phyloP scores from a whole-genome alignment of 2,888 invertebrate genomes.

The Ommatoiulus sabulosus region DNA sequence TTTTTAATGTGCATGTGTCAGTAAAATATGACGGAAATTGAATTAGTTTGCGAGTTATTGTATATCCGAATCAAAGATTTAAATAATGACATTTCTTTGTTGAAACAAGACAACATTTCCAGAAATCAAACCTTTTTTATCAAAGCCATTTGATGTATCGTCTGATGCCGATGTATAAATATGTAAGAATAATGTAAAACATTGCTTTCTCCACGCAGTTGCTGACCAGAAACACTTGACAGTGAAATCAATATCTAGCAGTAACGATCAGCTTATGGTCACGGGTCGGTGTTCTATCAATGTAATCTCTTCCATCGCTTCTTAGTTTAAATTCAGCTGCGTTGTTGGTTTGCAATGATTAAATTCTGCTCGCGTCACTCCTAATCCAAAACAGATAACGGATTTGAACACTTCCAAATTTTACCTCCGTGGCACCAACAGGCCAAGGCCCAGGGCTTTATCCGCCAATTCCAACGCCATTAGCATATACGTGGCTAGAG shows the following conservation, averaged over 20 bases:
- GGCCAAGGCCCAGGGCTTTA: neutral
- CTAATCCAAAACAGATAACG: slow-evolving; percentile 11
- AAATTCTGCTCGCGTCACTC: slow-evolving; percentile 3
- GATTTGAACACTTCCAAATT: neutral
- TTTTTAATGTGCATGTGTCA: no score
- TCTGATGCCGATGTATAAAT: no score
- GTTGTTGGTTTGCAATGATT: neutral
- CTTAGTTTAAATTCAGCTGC: neutral
- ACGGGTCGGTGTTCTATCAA: neutral
- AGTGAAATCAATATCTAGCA: neutral
- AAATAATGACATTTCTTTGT: no score
- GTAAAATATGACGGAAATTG: no score
- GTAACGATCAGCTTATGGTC: neutral
- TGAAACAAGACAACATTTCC: no score
- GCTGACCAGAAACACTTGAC: neutral
- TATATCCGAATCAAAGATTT: no score
- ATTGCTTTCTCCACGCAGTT: no score
- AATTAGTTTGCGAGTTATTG: no score
- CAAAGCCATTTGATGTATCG: no score
- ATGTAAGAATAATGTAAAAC: no score
- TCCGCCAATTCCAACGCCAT: neutral
- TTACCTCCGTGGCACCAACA: neutral
- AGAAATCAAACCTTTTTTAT: no score
- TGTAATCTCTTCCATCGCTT: neutral
- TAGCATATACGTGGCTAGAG: slow-evolving; percentile 1